Evolutionary conservation across 2,797 vertebrate species (phyloP).

Genomic region (Scyliorhinus canicula): DNA sequence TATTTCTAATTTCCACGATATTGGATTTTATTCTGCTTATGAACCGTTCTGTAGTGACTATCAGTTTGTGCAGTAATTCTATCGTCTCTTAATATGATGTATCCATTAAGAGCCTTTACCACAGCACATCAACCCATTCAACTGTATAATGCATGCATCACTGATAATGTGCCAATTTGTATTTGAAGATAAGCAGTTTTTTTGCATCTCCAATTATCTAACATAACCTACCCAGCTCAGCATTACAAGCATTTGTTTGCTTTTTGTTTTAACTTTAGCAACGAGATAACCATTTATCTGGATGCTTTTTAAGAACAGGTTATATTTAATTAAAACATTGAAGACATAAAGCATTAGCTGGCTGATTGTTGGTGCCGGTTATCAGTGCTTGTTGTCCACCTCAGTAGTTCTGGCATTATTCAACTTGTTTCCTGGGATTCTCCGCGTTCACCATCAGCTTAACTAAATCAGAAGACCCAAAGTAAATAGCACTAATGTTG

Average conservation of each 20-base stretch:
- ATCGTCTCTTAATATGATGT: slow-evolving; percentile 36
- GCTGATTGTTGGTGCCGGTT: not conserved
- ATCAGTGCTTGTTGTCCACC: slow-evolving; percentile 15
- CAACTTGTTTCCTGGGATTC: not conserved
- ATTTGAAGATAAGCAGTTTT: slow-evolving; percentile 36
- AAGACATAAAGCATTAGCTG: not conserved
- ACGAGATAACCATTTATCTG: slow-evolving; percentile 22
- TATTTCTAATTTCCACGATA: not conserved
- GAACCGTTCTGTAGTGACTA: not conserved
- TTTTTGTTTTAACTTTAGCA: slow-evolving; percentile 26
- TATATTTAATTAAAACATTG: slow-evolving; percentile 30
- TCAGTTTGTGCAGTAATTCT: slow-evolving; percentile 28
- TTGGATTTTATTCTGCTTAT: slow-evolving; percentile 1
- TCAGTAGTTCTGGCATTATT: not conserved
- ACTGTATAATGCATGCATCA: slow-evolving; percentile 31
- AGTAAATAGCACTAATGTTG: not conserved
- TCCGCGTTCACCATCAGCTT: not conserved
- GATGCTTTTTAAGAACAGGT: slow-evolving; percentile 6
- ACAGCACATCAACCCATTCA: slow-evolving; percentile 29
- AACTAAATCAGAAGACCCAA: not conserved
- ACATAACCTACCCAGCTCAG: slow-evolving; percentile 15
- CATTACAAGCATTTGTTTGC: not conserved
- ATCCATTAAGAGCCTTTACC: slow-evolving; percentile 27
- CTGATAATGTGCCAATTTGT: slow-evolving; percentile 36
- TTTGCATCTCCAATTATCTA: slow-evolving; percentile 33